Conservation (phyloP, 2,113 vertebrate genomes). For the Delphinapterus leucas region DNA sequence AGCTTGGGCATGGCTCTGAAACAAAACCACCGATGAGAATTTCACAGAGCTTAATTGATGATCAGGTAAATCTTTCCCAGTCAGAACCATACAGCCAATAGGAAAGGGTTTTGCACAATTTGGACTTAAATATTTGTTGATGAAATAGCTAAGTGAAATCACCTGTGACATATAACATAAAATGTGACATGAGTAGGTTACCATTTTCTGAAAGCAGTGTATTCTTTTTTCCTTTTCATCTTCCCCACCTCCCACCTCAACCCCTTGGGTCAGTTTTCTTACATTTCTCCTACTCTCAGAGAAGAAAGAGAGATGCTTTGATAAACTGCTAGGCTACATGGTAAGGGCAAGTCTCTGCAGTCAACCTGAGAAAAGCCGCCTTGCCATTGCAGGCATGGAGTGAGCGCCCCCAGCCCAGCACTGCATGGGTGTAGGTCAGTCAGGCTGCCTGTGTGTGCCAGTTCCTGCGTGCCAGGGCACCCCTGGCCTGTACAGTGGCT, state of each 20-base stretch:
- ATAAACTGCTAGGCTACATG: background rate
- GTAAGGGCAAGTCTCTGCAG: background rate
- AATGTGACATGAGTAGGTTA: background rate
- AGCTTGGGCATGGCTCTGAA: background rate
- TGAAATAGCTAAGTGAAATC: background rate
- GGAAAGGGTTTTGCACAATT: background rate
- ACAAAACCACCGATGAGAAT: background rate
- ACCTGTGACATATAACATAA: no score
- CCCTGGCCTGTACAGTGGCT: no score
- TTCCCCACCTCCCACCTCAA: rapidly evolving
- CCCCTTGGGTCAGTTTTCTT: background rate
- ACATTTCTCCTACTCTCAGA: background rate
- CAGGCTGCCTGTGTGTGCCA: rapidly evolving
- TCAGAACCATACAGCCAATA: background rate
- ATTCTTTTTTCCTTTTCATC: background rate
- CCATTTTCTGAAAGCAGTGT: background rate
- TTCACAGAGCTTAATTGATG: background rate
- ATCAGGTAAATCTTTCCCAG: background rate
- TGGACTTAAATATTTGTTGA: background rate
- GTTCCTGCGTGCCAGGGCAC: background rate
- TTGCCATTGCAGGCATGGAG: background rate
- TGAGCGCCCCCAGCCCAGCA: background rate
- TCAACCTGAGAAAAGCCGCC: background rate
- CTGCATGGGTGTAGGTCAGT: no score
- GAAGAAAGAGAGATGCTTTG: background rate